These are phyloP conservation scores for Pampus argenteus DNA, from an alignment of 2,797 vertebrate genomes.

Conservation along the genomic window DNA sequence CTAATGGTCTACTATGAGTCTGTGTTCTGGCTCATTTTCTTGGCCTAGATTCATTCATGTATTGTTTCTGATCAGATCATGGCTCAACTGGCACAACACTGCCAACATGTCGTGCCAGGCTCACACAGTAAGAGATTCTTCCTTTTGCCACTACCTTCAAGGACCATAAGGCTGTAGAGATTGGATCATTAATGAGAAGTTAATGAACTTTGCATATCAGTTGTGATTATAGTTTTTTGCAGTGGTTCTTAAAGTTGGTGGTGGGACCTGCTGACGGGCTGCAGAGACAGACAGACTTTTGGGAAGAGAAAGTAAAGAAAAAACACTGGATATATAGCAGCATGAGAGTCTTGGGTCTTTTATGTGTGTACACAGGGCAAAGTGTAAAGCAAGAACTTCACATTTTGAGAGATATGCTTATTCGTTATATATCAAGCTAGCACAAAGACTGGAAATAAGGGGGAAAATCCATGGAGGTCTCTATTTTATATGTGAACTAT, in stretches of 20 bases:
- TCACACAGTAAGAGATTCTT: conserved; percentile 32
- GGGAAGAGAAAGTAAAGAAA: background rate
- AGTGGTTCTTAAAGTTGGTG: background rate
- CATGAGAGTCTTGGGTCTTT: background rate
- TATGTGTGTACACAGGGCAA: too few species aligned
- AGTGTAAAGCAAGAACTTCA: too few species aligned
- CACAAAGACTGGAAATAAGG: too few species aligned
- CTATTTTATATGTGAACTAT: background rate
- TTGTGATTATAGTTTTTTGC: background rate
- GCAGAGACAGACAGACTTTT: background rate
- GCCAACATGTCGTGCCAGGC: conserved; percentile 32
- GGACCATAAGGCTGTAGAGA: background rate
- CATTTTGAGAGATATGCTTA: too few species aligned
- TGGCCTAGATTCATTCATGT: conserved; percentile 38
- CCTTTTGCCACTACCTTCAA: background rate
- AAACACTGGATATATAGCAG: background rate
- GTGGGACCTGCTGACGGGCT: too few species aligned
- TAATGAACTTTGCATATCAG: background rate
- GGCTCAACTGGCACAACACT: conserved; percentile 40
- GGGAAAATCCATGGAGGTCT: too few species aligned
- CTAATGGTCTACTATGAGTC: conserved; percentile 12
- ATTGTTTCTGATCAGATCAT: conserved; percentile 50
- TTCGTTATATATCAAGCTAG: too few species aligned
- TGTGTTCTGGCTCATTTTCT: conserved; percentile 10
- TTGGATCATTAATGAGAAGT: conserved; percentile 34